phyloP scores from a whole-genome alignment of 1,140 invertebrate species.

The Teleogryllus occipitalis region DNA sequence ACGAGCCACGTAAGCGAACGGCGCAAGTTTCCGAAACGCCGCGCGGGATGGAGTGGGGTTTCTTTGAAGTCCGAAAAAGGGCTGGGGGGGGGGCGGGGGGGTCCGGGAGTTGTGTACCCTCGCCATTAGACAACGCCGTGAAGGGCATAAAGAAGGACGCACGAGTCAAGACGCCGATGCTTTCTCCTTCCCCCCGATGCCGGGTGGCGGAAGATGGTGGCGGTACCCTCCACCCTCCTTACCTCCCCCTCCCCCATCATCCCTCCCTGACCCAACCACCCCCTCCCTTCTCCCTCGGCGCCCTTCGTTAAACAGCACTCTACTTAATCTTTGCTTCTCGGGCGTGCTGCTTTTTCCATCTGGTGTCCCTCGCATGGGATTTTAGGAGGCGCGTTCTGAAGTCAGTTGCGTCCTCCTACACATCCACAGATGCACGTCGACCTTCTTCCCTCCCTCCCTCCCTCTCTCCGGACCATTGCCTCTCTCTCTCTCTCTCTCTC shows the following conservation, averaged over 20 bases:
- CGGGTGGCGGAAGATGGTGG: too few species aligned
- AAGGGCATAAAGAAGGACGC: not conserved
- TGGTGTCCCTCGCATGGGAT: not conserved
- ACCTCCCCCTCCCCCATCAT: too few species aligned
- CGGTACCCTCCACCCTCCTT: too few species aligned
- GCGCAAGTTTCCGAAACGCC: not conserved
- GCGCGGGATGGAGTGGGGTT: not conserved
- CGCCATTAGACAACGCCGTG: not conserved
- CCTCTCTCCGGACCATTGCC: too few species aligned
- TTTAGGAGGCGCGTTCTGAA: not conserved
- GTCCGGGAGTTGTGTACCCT: not conserved
- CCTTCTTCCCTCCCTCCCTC: too few species aligned
- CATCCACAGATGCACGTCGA: too few species aligned
- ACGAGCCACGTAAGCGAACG: not conserved
- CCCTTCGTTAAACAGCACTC: not conserved
- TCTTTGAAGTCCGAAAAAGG: not conserved
- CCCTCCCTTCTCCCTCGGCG: too few species aligned
- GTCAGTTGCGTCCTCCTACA: not conserved
- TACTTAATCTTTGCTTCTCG: slow-evolving; percentile 1
- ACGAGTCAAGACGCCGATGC: not conserved
- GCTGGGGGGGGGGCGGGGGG: too few species aligned
- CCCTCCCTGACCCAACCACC: too few species aligned
- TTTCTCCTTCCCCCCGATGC: not conserved
- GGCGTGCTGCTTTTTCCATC: not conserved
- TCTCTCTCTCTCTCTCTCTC: too few species aligned